Base-by-base conservation (phyloP, 2,888 invertebrate genomes). In the Hyppa rectilinea region DNA sequence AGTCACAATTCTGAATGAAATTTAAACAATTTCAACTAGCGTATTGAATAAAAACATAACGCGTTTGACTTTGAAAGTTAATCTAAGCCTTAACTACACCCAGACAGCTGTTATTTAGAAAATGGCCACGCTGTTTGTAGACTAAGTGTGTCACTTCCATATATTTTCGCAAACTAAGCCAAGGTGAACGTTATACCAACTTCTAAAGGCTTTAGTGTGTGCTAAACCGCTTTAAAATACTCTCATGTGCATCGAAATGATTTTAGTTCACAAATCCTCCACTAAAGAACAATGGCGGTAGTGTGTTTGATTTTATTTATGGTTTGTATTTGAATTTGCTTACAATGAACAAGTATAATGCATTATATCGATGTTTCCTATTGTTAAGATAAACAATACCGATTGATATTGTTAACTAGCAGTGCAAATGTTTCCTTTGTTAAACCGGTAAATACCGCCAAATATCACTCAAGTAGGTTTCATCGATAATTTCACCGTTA, bases 81-180 rank as follows among this genome's bases (percentile, higher is more conserved):
- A 34, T 50, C 26, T 38, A 63, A 43, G 12, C 20, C 43, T 49
- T 34, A 36, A n/a, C 26, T 38, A 38, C 10, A 49, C 45, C 23
- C 17, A 55, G 10, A 70, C 80, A 82, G 74, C 59, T 82, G 78
- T 65, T 79, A 75, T 82, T 69, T 80, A 76, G 67, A 70, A 81
- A 75, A 75, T 75, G 53, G 63, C 62, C 52, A 26, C 56, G 55
- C 34, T 73, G 63, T 82, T 72, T 72, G 82, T 36, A 62, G 34
- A 50, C 47, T n/a, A 74, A 80, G 64, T 70, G 34, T 77, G 82
- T 70, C 58, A 66, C 55, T 80, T 78, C 69, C 58, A 80, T 75
- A 72, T 67, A 71, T 73, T 71, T 81, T 66, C 20, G 71, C 56
- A 55, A 82, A 71, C 72, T 59, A 62, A 71, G 82, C 55, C 82